Conservation (phyloP, 2,797 vertebrate genomes). For the Pseudochaenichthys georgianus region DNA sequence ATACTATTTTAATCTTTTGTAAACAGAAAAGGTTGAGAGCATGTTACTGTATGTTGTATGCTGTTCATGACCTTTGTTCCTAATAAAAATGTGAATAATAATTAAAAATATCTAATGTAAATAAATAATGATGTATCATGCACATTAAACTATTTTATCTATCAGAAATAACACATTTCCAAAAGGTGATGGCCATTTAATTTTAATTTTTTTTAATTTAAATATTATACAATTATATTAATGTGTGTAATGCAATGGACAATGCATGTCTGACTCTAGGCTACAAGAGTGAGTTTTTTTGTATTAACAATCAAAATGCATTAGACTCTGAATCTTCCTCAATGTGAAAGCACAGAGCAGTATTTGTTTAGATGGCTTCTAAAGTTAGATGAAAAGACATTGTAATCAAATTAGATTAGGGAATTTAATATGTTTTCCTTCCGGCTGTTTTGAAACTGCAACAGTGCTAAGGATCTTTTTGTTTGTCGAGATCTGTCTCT, state of each 20-base stretch:
- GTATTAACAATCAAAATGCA: constrained; percentile 38
- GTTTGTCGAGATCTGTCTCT: constrained; percentile 35
- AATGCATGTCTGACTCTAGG: constrained; percentile 36
- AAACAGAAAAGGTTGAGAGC: too few relatives aligned
- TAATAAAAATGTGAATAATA: too few relatives aligned
- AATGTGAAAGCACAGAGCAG: constrained; percentile 40
- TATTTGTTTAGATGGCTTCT: constrained; percentile 54
- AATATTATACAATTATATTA: neutral
- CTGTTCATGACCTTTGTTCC: too few relatives aligned
- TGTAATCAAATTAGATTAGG: constrained; percentile 51
- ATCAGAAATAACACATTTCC: constrained; percentile 2
- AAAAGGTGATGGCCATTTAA: neutral
- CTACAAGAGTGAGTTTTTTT: constrained; percentile 34
- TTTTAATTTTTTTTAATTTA: neutral
- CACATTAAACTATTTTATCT: neutral
- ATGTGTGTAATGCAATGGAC: constrained; percentile 11
- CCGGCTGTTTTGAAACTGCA: constrained; percentile 54
- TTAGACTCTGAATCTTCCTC: constrained; percentile 38
- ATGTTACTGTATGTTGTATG: too few relatives aligned
- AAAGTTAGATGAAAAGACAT: constrained; percentile 58
- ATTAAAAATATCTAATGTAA: too few relatives aligned
- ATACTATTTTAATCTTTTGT: too few relatives aligned
- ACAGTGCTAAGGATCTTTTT: constrained; percentile 20
- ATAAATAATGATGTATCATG: neutral
- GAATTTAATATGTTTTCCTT: constrained; percentile 45